These are phyloP conservation scores for Zosterops hypoxanthus DNA, from an alignment of 2,113 vertebrate species.

Conservation along the genomic window DNA sequence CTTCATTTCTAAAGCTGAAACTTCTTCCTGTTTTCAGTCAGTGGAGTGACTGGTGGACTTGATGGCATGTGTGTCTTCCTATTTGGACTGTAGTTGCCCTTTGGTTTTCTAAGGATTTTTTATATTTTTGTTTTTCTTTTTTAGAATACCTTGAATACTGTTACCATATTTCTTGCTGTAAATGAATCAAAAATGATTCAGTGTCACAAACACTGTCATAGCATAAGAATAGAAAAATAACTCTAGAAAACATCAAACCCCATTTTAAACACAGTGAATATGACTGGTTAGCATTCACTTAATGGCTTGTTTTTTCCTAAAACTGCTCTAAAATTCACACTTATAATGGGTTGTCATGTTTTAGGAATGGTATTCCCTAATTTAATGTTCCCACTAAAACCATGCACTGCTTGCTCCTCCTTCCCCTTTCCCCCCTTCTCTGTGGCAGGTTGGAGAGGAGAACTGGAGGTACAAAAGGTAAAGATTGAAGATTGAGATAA, in stretches of 20 bases:
- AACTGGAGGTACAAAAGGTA: not conserved
- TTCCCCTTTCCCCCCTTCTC: not conserved
- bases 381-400: not conserved
- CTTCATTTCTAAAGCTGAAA: not conserved
- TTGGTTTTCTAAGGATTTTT: not conserved
- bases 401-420: not conserved
- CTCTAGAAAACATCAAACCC: not conserved
- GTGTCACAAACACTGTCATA: not conserved
- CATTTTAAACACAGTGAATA: not conserved
- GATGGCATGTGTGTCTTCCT: not conserved
- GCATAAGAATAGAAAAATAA: not conserved
- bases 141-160: not conserved
- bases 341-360: rapidly evolving
- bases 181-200: conserved; percentile 21
- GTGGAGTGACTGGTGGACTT: not conserved
- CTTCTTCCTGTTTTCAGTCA: not conserved
- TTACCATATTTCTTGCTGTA: not conserved
- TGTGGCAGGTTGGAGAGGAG: not conserved
- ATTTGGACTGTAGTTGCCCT: conserved; percentile 21
- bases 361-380: not conserved
- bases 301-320: not conserved
- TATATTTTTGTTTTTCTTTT: not conserved
- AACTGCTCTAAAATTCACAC: not conserved
- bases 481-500: not conserved
- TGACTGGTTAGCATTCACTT: not conserved